phyloP scores from a whole-genome alignment of 2,797 vertebrate genomes.

The Channallabes apus region DNA sequence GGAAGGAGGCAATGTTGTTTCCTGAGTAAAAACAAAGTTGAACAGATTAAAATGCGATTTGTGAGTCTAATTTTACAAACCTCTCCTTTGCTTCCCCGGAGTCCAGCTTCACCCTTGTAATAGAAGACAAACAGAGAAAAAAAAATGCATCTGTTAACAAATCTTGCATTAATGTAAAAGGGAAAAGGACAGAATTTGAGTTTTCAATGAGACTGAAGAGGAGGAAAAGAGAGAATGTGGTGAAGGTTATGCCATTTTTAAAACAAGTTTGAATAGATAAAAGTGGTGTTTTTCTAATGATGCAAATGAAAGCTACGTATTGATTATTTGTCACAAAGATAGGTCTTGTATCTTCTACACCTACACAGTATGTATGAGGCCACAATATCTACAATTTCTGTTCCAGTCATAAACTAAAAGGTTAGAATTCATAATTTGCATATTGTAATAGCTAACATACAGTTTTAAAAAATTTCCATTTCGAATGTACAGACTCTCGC shows the following conservation, averaged over 20 bases:
- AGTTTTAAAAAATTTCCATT: neutral
- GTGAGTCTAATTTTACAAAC: slow-evolving; percentile 73
- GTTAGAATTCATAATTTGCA: neutral
- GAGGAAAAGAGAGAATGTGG: neutral
- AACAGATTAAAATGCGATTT: slow-evolving; percentile 70
- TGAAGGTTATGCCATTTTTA: neutral
- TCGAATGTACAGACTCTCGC: neutral
- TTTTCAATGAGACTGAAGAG: neutral
- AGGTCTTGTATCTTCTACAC: neutral
- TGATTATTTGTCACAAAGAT: slow-evolving; percentile 29
- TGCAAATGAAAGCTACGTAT: slow-evolving; percentile 4
- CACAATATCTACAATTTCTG: neutral
- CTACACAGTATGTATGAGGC: neutral
- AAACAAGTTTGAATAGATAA: neutral
- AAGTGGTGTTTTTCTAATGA: slow-evolving; percentile 16
- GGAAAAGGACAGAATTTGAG: slow-evolving; percentile 19
- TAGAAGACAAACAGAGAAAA: slow-evolving; percentile 55
- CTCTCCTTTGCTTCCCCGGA: slow-evolving; percentile 79
- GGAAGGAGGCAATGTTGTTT: slow-evolving; percentile 61
- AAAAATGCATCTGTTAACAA: slow-evolving; percentile 34
- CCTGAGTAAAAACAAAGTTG: slow-evolving; percentile 61
- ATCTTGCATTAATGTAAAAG: slow-evolving; percentile 31
- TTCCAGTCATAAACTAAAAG: neutral
- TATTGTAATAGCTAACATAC: neutral
- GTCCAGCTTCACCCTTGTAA: slow-evolving; percentile 76